These are phyloP conservation scores for Encarsia formosa DNA, from an alignment of 2,888 invertebrate genomes.

Conservation along the genomic window DNA sequence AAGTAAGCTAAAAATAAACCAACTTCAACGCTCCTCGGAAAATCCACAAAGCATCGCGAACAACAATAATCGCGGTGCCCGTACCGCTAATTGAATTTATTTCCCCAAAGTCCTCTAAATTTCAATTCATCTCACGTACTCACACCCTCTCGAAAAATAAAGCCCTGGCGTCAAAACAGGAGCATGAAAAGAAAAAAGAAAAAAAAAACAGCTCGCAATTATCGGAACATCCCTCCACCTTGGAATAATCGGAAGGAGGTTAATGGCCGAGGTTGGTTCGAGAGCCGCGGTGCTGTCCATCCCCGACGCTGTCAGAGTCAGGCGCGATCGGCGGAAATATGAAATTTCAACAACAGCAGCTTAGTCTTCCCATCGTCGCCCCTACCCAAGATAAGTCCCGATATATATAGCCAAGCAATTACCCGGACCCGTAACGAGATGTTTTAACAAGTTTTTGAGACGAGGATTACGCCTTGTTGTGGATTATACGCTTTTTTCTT, in stretches of 20 bases:
- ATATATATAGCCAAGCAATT: conserved; percentile 20
- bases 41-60: too few relatives aligned
- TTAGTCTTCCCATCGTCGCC: background rate
- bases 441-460: too few relatives aligned
- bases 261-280: too few relatives aligned
- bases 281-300: conserved; percentile 24
- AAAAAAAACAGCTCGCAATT: conserved; percentile 11
- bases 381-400: background rate
- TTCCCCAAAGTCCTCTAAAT: background rate
- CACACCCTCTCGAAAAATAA: too few relatives aligned
- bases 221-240: conserved; percentile 1
- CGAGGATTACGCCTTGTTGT: too few relatives aligned
- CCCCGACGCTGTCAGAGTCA: conserved; percentile 31
- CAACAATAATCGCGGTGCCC: too few relatives aligned
- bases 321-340: conserved; percentile 29
- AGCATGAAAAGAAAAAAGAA: background rate
- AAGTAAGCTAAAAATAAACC: too few relatives aligned
- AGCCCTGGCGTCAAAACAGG: background rate
- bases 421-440: too few relatives aligned
- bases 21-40: too few relatives aligned
- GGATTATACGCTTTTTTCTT: too few relatives aligned
- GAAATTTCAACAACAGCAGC: conserved; percentile 30
- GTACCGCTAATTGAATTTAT: too few relatives aligned
- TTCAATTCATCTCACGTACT: background rate
- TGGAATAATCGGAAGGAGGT: background rate